phyloP scores from a whole-genome alignment of 2,113 vertebrate genomes.

The Dermatemys mawii region DNA sequence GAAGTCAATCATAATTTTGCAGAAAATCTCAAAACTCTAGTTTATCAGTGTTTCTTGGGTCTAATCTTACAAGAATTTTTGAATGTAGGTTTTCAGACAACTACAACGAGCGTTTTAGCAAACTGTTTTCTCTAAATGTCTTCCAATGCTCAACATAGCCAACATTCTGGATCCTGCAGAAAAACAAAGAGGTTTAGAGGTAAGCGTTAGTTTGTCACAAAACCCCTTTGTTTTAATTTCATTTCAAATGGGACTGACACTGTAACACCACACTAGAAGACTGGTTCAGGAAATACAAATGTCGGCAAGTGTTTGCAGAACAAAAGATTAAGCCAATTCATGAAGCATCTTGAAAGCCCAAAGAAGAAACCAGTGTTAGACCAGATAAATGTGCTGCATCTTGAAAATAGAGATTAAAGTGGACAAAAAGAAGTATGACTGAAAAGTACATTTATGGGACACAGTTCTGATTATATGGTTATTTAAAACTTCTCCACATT shows the following conservation, averaged over 20 bases:
- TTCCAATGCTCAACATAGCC: neutral
- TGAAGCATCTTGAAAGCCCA: slow-evolving; percentile 51
- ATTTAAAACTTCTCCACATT: slow-evolving; percentile 64
- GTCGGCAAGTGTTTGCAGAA: slow-evolving; percentile 35
- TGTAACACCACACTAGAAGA: slow-evolving; percentile 22
- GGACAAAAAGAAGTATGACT: slow-evolving; percentile 51
- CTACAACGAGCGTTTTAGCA: slow-evolving; percentile 29
- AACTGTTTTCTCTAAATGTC: slow-evolving; percentile 38
- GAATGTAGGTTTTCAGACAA: slow-evolving; percentile 15
- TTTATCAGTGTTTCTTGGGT: slow-evolving; percentile 15
- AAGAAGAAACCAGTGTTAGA: slow-evolving; percentile 21
- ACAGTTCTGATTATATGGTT: slow-evolving; percentile 60
- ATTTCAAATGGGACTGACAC: slow-evolving; percentile 46
- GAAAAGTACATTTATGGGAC: slow-evolving; percentile 38
- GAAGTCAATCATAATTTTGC: neutral
- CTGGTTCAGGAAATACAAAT: slow-evolving; percentile 59
- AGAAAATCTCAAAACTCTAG: neutral
- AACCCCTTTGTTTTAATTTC: slow-evolving; percentile 23
- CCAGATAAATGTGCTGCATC: slow-evolving; percentile 23
- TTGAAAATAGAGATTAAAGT: slow-evolving; percentile 45
- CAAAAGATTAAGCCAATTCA: slow-evolving; percentile 30
- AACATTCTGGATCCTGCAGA: slow-evolving; percentile 44
- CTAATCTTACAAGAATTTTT: slow-evolving; percentile 29
- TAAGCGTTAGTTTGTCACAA: slow-evolving; percentile 36
- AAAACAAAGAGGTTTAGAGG: slow-evolving; percentile 44